These are phyloP conservation scores for Dolichopus griseipennis DNA, from an alignment of 2,888 invertebrate genomes.

Conservation along the genomic window DNA sequence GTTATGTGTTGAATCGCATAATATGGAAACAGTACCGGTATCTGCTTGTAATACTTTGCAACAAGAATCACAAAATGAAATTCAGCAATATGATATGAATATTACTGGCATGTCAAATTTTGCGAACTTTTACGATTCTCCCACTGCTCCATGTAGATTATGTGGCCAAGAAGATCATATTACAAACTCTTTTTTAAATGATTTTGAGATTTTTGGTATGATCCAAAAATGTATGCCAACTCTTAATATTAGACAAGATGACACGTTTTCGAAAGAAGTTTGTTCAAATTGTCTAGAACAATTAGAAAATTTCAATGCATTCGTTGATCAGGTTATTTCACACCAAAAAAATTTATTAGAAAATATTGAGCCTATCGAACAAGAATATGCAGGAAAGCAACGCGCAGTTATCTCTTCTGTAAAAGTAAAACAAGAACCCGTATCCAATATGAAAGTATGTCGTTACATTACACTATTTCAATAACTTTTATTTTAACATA, in stretches of 20 bases:
- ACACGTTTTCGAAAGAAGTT: conserved; percentile 36
- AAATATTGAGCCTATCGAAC: not conserved
- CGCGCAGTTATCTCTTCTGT: conserved; percentile 17
- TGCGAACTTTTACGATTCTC: not conserved
- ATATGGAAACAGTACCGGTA: not conserved
- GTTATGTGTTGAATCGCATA: not conserved
- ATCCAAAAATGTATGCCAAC: conserved; percentile 42
- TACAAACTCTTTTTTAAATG: conserved; percentile 20
- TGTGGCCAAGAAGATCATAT: not conserved
- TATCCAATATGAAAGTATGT: conserved; percentile 34
- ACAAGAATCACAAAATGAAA: not conserved
- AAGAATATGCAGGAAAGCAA: conserved; percentile 17
- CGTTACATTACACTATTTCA: no score
- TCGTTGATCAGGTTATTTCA: conserved; percentile 38
- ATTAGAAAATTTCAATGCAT: conserved; percentile 36
- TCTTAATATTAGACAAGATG: conserved; percentile 38
- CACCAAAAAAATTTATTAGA: conserved; percentile 33
- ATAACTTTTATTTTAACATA: not conserved
- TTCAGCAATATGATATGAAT: not conserved
- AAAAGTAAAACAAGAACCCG: conserved; percentile 42
- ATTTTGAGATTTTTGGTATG: conserved; percentile 39
- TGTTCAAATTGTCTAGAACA: conserved; percentile 33
- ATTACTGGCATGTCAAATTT: not conserved
- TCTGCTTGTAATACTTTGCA: not conserved
- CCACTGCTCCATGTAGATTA: not conserved